Base-by-base conservation (phyloP, 2,113 vertebrate genomes). In the Corynorhinus townsendii region DNA sequence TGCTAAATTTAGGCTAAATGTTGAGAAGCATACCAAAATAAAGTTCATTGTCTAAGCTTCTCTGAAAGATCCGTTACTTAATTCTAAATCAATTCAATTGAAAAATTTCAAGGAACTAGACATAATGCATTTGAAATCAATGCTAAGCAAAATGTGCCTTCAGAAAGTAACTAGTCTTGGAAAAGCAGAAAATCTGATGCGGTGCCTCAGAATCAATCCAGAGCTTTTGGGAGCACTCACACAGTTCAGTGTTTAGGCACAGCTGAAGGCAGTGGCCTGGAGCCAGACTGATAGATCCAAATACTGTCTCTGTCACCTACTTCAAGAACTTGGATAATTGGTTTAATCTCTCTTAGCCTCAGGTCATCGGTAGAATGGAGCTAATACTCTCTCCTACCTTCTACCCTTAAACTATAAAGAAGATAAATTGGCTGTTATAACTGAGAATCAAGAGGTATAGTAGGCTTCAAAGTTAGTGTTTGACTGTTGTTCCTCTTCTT, bases 81-180 rank as follows among this genome's bases (percentile, higher is more conserved):
- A 85, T 85, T 90, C 75, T 79, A 86, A 93, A 85, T 56, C 38
- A 93, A n/a, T 16, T 77, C 93, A 89, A 59, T 2, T 90, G 40
- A 81, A 92, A 96, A 73, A 35, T 92, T 90, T 92, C 66, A 47
- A 10, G 20, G 47, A 90, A 19, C n/a, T 62, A 86, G 62, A 82
- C 35, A 33, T 52, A 87, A 81, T 20, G 22, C 16, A 52, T 92
- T 28, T 73, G 79, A 92, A 92, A 92, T 96, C 35, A 52, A 56
- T 38, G 20, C 47, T 72, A 92, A 72, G 38, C 30, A 49, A 95
- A 92, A 66, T 40, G 33, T 77, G 66, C 20, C 47, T 81, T 84
- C n/a, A 62, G 68, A 92, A 59, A 88, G 30, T 15, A 82, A 69
- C 85, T 77, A 77, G 92, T 49, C n/a, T 90, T 90, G n/a, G 40